Conservation (phyloP, 2,113 vertebrate species). For the Dicaeum eximium region DNA sequence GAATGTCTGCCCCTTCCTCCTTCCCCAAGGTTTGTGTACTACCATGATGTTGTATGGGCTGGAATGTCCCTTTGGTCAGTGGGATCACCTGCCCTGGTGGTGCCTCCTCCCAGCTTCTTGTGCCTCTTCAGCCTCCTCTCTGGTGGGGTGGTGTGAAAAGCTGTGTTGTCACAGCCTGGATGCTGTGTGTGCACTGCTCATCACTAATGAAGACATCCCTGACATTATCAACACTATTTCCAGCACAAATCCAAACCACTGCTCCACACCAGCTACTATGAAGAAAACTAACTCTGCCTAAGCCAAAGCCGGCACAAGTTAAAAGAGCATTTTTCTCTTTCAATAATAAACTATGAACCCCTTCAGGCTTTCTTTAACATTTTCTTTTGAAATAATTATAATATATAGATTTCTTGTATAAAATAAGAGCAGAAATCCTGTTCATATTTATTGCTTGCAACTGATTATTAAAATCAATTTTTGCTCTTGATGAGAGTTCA, state of each 20-base stretch:
- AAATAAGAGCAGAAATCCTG: not conserved
- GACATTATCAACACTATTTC: not conserved
- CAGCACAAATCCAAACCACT: not conserved
- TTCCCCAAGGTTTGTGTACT: not conserved
- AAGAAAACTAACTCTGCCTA: not conserved
- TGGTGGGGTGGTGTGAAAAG: not conserved
- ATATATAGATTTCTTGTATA: not conserved
- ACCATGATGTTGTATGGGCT: not conserved
- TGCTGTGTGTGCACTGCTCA: not conserved
- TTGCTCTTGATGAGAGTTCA: not conserved
- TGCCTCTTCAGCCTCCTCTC: not conserved
- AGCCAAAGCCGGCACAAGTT: not conserved
- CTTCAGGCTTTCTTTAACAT: not conserved
- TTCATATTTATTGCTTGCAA: not conserved
- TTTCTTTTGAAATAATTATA: not conserved
- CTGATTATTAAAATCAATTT: not conserved
- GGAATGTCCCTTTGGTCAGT: not conserved
- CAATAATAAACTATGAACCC: not conserved
- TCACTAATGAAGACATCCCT: not conserved
- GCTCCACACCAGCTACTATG: not conserved
- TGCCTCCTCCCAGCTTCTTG: not conserved
- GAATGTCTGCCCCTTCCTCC: rapidly evolving
- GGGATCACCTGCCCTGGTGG: not conserved
- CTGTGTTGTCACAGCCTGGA: not conserved
- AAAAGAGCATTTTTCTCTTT: not conserved